Base-by-base conservation (phyloP, 1,140 invertebrate species). In the Caenorhabditis brenneri region DNA sequence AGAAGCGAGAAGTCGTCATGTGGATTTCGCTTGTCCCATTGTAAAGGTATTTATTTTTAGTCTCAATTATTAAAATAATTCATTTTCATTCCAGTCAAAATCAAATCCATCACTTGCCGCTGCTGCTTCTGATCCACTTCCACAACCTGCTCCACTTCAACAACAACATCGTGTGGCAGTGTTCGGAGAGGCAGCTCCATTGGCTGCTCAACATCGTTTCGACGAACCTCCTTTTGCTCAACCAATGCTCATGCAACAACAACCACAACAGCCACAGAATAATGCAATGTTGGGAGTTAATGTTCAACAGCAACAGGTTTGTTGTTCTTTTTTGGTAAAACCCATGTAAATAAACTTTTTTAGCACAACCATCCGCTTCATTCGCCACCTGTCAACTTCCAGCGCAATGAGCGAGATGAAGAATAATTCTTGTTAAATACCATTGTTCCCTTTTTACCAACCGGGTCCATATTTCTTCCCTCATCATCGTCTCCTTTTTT, bases 1-100 rank as follows among this genome's bases (percentile, higher is more conserved):
- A 90, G 98, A 99, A 91, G 97, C 97, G 0, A 98, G 98, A 90
- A 97, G 96, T 91, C 94, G 98, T 7, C 98, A 99, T 91, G 98
- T 99, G 0, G 98, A 99, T 91, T 99, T 99, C 91, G 89, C 89
- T 10, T 90, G 89, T 53, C 89, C 89, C 2, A 91, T 91, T 36
- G 90, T 90, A 6, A 91, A 91, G 24, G 78, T 79, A 31, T n/a
- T n/a, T n/a, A n/a, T n/a, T n/a, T n/a, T n/a, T n/a, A n/a, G n/a
- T n/a, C n/a, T n/a, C n/a, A n/a, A n/a, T n/a, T n/a, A n/a, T n/a
- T n/a, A n/a, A n/a, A n/a, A n/a, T n/a, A n/a, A n/a, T n/a, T n/a
- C n/a, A 42, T 42, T 31, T 19, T 46, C 5, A 24, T 79, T 79
- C 15, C 49, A 49, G 78, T 88, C 87, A 19, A 90, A 90, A 60